Base-by-base conservation (phyloP, 2,797 vertebrate genomes). In the Schizothorax lantsangensis region DNA sequence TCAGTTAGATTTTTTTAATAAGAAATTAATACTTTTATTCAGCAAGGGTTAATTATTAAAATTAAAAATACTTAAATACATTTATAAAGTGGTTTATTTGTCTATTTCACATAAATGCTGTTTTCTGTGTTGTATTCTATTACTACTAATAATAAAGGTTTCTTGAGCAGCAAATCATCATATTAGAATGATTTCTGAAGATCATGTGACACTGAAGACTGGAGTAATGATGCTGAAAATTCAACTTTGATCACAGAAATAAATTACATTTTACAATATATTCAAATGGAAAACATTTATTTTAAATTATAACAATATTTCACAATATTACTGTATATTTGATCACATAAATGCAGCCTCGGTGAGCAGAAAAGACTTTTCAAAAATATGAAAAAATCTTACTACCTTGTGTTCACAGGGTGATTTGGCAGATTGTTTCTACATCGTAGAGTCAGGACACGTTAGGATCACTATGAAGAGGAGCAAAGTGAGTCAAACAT, bases 381-480 rank as follows among this genome's bases (percentile, higher is more conserved):
- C 0, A 21, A 38, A 38, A 38, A 69, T 19, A 68, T 19, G 3
- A 1, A 69, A 30, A 74, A 0, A 75, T 33, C 7, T 0, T 30
- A 73, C 30, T 86, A 3, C 10, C 33, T 72, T 85, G 69, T 43
- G 88, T 89, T 47, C 85, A 52, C 91, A 99, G 98, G 98, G 97
- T 90, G 98, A 99, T 91, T 95, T 94, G 94, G 98, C 98, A 52
- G 96, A 99, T 93, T 97, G 96, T 93, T 99, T 99, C 95, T 99
- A 98, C 94, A 99, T 99, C 91, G 97, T 99, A 82, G 98, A 99
- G 94, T 98, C 97, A 85, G 98, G 98, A 91, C 97, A 99, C 94
- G 98, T 99, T 91, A 97, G 96, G 95, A 99, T 99, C 93, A 97
- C 97, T 89, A 99, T 99, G 96, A 97, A 96, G 92, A 97, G 97